Percentiles rank a stretch among this genome's conserved stretches.
These are phyloP conservation scores for Sebastes dallii DNA, from an alignment of 2,797 vertebrate genomes.

Conservation along the genomic window DNA sequence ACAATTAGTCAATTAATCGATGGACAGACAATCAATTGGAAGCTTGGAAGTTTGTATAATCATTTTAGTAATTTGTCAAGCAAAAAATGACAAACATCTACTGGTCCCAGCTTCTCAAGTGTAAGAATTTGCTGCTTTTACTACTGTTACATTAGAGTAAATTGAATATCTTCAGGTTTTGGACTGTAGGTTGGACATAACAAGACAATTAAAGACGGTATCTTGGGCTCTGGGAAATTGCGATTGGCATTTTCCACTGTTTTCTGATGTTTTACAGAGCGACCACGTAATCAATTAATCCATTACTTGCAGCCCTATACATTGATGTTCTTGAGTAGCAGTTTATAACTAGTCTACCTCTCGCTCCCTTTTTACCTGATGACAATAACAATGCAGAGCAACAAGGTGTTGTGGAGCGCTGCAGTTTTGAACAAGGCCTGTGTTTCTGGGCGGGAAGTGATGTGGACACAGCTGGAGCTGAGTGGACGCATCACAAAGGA, in stretches of 20 bases:
- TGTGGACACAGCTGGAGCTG: slow-evolving; percentile 48
- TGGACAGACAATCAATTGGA: not conserved
- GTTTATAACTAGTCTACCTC: not conserved
- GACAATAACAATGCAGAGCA: slow-evolving; percentile 43
- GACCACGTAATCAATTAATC: not conserved
- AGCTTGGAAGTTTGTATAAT: no score
- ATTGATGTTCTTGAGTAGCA: not conserved
- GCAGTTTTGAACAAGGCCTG: slow-evolving; percentile 81
- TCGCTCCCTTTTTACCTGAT: not conserved
- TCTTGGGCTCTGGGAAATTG: not conserved
- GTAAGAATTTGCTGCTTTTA: not conserved
- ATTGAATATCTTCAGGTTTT: not conserved
- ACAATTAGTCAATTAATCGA: not conserved
- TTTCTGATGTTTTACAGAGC: not conserved
- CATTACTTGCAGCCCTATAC: not conserved
- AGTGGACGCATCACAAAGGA: slow-evolving; percentile 68
- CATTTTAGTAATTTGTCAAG: no score
- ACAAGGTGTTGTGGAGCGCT: slow-evolving; percentile 65
- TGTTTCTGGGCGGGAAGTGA: slow-evolving; percentile 76
- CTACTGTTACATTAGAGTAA: not conserved
- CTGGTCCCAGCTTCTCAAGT: no score
- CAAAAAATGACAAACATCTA: no score
- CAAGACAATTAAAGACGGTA: not conserved
- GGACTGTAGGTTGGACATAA: not conserved
- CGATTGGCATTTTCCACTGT: not conserved